Percentiles rank a stretch among this genome's conserved stretches.
Conservation (phyloP, 92 coral and sea anemone genomes). For the Zoanthus sociatus region DNA sequence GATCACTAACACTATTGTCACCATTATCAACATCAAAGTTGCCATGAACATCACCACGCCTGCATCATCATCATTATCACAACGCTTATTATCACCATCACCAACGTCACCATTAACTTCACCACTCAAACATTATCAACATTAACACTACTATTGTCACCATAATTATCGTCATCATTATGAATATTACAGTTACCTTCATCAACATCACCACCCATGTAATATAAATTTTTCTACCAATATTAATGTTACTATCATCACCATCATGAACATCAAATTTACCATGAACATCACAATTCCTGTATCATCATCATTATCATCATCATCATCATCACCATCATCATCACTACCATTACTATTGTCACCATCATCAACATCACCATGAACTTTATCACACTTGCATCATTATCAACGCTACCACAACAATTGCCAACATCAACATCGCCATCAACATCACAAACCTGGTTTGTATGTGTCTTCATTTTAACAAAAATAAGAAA, state of each 20-base stretch:
- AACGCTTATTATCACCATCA: too few relatives aligned
- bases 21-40: too few relatives aligned
- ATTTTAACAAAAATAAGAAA: not conserved
- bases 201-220: not conserved
- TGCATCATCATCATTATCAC: too few relatives aligned
- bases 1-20: too few relatives aligned
- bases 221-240: too few relatives aligned
- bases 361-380: not conserved
- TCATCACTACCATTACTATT: not conserved
- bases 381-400: not conserved
- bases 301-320: not conserved
- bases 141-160: not conserved
- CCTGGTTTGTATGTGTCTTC: too few relatives aligned
- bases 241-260: not conserved
- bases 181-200: not conserved
- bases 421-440: too few relatives aligned
- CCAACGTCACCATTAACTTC: not conserved
- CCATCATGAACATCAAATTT: not conserved
- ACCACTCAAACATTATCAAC: too few relatives aligned
- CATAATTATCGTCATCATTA: not conserved
- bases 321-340: not conserved
- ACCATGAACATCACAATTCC: not conserved
- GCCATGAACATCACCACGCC: too few relatives aligned
- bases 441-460: too few relatives aligned
- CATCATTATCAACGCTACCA: not conserved